Conservation (phyloP, 2,797 vertebrate species). For the Leptatherina wallacei region DNA sequence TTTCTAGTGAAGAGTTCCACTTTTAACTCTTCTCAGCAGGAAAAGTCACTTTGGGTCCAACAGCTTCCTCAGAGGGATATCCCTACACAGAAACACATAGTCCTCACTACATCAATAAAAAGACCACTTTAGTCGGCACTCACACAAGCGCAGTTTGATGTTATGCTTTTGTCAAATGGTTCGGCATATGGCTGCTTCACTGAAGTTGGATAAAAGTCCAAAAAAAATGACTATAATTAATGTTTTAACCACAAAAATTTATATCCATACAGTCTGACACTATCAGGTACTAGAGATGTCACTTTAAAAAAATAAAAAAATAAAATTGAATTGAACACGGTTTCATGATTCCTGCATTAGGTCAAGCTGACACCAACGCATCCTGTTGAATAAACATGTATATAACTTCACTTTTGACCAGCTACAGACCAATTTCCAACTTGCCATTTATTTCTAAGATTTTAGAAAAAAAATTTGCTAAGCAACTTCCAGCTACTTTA, state of each 20-base stretch:
- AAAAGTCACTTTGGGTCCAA: neutral
- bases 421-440: too few relatives aligned
- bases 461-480: too few relatives aligned
- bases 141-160: conserved; percentile 12
- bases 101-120: conserved; percentile 26
- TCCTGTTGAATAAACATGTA: too few relatives aligned
- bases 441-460: too few relatives aligned
- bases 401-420: too few relatives aligned
- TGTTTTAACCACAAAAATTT: conserved; percentile 5
- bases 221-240: neutral
- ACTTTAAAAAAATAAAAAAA: too few relatives aligned
- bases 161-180: neutral
- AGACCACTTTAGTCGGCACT: conserved; percentile 2
- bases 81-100: neutral
- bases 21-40: neutral
- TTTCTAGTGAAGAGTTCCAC: conserved; percentile 18
- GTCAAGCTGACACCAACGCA: too few relatives aligned
- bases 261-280: neutral
- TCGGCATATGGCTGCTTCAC: neutral
- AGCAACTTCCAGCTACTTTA: too few relatives aligned
- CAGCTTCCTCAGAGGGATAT: conserved; percentile 12
- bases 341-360: too few relatives aligned
- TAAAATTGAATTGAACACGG: too few relatives aligned
- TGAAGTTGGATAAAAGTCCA: neutral
- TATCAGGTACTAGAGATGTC: too few relatives aligned